phyloP scores from a whole-genome alignment of 2,113 vertebrate species.

The Dromas ardeola region DNA sequence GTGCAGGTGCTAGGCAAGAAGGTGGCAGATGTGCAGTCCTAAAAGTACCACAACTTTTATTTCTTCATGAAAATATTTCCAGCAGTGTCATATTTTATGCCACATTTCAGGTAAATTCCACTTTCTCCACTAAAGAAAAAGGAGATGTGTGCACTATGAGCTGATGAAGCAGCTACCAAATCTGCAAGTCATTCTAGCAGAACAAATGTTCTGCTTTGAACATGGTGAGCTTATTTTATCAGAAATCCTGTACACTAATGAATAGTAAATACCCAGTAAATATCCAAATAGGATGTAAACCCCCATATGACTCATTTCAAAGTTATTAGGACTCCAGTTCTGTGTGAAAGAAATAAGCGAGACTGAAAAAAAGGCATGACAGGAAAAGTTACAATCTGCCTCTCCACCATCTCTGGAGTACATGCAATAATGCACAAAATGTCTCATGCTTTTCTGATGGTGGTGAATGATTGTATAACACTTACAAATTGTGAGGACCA shows the following conservation, averaged over 20 bases:
- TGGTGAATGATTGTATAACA: not conserved
- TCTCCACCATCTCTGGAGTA: not conserved
- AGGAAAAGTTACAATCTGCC: not conserved
- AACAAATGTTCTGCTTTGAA: not conserved
- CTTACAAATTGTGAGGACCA: not conserved
- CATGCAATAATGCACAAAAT: not conserved
- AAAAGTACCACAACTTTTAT: not conserved
- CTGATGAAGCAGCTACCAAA: not conserved
- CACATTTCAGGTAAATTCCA: not conserved
- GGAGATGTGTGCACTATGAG: not conserved
- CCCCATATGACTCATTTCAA: not conserved
- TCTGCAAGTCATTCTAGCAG: not conserved
- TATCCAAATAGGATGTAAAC: not conserved
- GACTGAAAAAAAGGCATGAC: not conserved
- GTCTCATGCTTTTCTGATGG: not conserved
- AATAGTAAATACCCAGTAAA: not conserved
- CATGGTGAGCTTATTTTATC: not conserved
- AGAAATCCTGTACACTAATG: not conserved
- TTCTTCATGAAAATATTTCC: not conserved
- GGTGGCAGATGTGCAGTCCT: not conserved
- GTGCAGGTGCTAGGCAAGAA: not conserved
- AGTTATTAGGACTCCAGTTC: not conserved
- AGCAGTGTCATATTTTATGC: not conserved
- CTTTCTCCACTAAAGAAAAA: not conserved
- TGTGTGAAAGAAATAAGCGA: not conserved